Percentiles rank a stretch among this genome's conserved stretches.
Conservation (phyloP, 2,797 vertebrate genomes). For the Alfaro cultratus region DNA sequence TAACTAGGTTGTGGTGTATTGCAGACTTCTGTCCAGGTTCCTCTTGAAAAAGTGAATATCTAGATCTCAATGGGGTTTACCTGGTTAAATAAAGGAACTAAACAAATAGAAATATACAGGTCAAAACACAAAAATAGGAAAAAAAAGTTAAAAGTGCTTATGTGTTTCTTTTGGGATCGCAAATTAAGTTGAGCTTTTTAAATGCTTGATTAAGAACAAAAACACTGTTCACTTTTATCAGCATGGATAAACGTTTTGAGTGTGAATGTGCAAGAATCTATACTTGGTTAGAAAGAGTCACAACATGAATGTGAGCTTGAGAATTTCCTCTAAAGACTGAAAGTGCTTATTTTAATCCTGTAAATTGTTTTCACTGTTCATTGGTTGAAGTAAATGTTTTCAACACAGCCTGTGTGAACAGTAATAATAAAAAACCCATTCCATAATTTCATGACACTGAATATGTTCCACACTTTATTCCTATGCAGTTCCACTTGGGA, state of each 20-base stretch:
- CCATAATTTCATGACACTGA: conserved; percentile 58
- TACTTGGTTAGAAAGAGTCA: background rate
- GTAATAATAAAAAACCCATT: conserved; percentile 46
- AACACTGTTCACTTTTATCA: background rate
- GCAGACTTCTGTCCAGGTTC: too few relatives aligned
- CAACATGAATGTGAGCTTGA: conserved; percentile 33
- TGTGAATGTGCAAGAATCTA: background rate
- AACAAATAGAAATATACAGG: background rate
- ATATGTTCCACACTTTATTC: conserved; percentile 36
- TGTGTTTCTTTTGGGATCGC: background rate
- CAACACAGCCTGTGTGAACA: conserved; percentile 32
- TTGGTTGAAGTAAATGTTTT: conserved; percentile 61
- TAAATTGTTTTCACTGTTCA: conserved; percentile 65
- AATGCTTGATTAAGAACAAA: background rate
- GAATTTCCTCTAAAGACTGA: conserved; percentile 5
- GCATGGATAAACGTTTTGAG: background rate
- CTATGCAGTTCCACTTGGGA: conserved; percentile 35
- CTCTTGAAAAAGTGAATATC: too few relatives aligned
- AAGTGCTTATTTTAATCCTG: conserved; percentile 53
- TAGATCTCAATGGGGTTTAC: too few relatives aligned
- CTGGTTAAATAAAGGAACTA: too few relatives aligned
- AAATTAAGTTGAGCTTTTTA: background rate
- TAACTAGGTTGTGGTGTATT: too few relatives aligned
- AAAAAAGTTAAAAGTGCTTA: background rate
- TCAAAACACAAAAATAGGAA: background rate